These are phyloP conservation scores for Darevskia nairensis DNA, from an alignment of 2,797 vertebrate genomes.

Conservation along the genomic window DNA sequence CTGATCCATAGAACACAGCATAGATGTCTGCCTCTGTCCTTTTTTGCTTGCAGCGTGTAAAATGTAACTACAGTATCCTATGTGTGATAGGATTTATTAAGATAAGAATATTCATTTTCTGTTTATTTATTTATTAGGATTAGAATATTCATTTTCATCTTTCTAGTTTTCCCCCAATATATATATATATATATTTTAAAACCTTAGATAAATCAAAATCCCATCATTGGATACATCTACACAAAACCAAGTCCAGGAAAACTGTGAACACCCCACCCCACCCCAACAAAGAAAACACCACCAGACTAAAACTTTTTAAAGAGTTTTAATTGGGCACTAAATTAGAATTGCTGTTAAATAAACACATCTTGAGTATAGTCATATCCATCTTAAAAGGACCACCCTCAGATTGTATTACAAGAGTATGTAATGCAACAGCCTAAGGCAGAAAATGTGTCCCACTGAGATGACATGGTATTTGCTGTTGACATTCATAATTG, in stretches of 20 bases:
- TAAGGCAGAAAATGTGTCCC: slow-evolving; percentile 59
- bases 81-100: slow-evolving; percentile 53
- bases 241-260: slow-evolving; percentile 61
- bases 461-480: slow-evolving; percentile 56
- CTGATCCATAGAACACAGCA: slow-evolving; percentile 40
- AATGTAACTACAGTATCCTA: slow-evolving; percentile 5
- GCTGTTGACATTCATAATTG: slow-evolving; percentile 47
- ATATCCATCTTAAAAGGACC: slow-evolving; percentile 75
- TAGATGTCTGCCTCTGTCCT: slow-evolving; percentile 32
- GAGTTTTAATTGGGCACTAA: slow-evolving; percentile 74
- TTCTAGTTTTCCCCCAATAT: too few species aligned
- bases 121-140: slow-evolving; percentile 49
- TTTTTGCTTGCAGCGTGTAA: neutral
- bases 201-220: slow-evolving; percentile 66
- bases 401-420: slow-evolving; percentile 72
- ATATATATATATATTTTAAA: slow-evolving; percentile 57
- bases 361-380: slow-evolving; percentile 69
- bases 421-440: slow-evolving; percentile 63
- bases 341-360: slow-evolving; percentile 75
- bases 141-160: neutral
- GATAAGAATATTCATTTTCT: neutral
- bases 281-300: slow-evolving; percentile 49
- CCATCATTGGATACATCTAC: slow-evolving; percentile 69
- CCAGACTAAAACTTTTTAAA: slow-evolving; percentile 70
- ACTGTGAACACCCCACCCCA: slow-evolving; percentile 39